Percentiles rank a stretch among this genome's conserved stretches.
Evolutionary conservation across 2,888 invertebrate genomes (phyloP).

Genomic region (Achlya flavicornis): DNA sequence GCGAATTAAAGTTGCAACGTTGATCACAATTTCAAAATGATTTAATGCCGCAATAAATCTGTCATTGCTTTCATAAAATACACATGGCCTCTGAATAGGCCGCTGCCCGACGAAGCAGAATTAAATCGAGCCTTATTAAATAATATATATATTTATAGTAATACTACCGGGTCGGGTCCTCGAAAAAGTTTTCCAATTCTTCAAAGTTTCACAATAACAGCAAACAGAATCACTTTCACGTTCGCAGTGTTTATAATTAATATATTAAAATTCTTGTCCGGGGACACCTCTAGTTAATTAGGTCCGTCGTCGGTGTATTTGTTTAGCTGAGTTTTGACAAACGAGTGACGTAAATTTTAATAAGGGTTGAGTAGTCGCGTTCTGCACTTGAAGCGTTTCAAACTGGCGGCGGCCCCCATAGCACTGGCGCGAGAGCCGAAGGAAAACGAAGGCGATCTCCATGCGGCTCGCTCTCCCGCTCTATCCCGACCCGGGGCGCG

Average conservation of each 20-base stretch:
- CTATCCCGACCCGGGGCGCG: slow-evolving; percentile 34
- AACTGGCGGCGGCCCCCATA: slow-evolving; percentile 61
- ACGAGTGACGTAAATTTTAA: slow-evolving; percentile 67
- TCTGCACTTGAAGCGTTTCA: slow-evolving; percentile 54
- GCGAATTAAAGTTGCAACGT: not conserved
- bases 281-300: slow-evolving; percentile 47
- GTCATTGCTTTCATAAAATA: not conserved
- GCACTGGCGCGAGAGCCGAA: slow-evolving; percentile 46
- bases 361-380: slow-evolving; percentile 40
- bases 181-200: slow-evolving; percentile 47
- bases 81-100: not conserved
- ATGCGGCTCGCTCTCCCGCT: slow-evolving; percentile 24
- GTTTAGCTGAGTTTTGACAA: slow-evolving; percentile 63
- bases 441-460: slow-evolving; percentile 13
- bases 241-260: slow-evolving; percentile 35
- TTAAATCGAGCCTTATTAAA: slow-evolving; percentile 16
- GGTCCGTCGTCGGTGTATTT: slow-evolving; percentile 50
- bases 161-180: slow-evolving; percentile 44
- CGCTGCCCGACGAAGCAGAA: not conserved
- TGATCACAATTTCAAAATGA: not conserved
- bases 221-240: slow-evolving; percentile 57
- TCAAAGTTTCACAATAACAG: slow-evolving; percentile 43
- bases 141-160: slow-evolving; percentile 24
- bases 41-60: slow-evolving; percentile 3
- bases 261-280: slow-evolving; percentile 42